A percentile compares a stretch with the other conserved stretches of the same genome.
Evolutionary conservation across 2,113 vertebrate species (phyloP).

Genomic region (Ariopsis seemanni): DNA sequence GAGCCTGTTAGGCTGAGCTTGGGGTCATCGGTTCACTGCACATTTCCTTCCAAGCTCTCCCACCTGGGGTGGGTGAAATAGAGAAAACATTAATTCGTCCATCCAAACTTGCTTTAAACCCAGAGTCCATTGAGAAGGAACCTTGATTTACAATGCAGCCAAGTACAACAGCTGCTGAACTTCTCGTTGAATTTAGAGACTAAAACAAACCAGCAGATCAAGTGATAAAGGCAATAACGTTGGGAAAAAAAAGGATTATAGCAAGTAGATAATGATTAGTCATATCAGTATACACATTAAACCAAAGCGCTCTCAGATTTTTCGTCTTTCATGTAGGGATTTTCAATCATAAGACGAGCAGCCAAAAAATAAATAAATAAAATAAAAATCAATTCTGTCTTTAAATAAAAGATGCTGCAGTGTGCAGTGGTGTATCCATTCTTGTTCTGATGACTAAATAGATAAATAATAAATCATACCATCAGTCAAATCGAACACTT

Average conservation of each 20-base stretch:
- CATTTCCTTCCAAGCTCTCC: background rate
- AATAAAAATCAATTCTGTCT: background rate
- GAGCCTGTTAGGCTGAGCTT: constrained; percentile 10
- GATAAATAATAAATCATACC: background rate
- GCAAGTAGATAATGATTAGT: background rate
- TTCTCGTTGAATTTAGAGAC: background rate
- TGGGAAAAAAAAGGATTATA: background rate
- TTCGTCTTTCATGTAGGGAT: background rate
- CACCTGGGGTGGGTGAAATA: background rate
- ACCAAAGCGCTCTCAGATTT: background rate
- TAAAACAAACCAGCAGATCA: background rate
- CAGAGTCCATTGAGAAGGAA: background rate
- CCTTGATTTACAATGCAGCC: background rate
- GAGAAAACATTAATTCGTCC: background rate
- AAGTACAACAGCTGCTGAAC: background rate
- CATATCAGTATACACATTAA: background rate
- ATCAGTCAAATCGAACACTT: background rate
- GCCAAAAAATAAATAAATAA: background rate
- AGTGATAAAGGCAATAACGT: background rate
- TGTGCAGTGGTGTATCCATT: background rate
- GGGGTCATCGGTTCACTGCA: constrained; percentile 8
- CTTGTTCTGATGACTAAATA: background rate
- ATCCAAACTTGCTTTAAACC: background rate
- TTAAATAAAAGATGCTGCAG: background rate
- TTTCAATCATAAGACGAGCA: background rate